Conservation (phyloP, 2,113 vertebrate genomes). For the Ursus arctos region DNA sequence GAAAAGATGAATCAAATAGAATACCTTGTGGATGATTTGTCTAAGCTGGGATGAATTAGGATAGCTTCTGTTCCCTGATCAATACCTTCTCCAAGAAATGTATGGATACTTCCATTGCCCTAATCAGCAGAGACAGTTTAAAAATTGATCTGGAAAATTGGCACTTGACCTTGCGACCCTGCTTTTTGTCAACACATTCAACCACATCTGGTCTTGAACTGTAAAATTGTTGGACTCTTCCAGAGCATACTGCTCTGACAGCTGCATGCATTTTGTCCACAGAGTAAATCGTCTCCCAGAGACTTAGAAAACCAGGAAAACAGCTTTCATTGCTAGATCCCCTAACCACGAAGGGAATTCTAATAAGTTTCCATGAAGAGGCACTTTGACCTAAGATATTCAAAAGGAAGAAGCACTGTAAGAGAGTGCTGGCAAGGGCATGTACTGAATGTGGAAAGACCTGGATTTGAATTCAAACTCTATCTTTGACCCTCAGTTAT, state of each 20-base stretch:
- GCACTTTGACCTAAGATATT: slow-evolving; percentile 43
- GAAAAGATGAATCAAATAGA: slow-evolving; percentile 64
- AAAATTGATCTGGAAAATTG: slow-evolving; percentile 86
- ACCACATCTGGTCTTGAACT: slow-evolving; percentile 86
- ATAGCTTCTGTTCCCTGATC: slow-evolving; percentile 81
- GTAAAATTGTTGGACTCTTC: slow-evolving; percentile 85
- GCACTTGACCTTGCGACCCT: slow-evolving; percentile 84
- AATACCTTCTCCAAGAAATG: slow-evolving; percentile 70
- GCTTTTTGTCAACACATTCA: slow-evolving; percentile 82
- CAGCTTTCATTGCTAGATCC: slow-evolving; percentile 64
- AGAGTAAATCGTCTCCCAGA: slow-evolving; percentile 76
- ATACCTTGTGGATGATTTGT: slow-evolving; percentile 62
- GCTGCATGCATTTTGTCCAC: slow-evolving; percentile 83
- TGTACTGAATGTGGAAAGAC: neutral
- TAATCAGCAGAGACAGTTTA: slow-evolving; percentile 77
- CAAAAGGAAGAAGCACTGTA: slow-evolving; percentile 8
- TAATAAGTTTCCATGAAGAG: slow-evolving; percentile 75
- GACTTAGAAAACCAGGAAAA: neutral
- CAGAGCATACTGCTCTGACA: slow-evolving; percentile 78
- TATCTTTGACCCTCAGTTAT: neutral
- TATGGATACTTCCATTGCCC: slow-evolving; percentile 53
- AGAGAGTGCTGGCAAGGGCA: neutral
- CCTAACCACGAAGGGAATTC: slow-evolving; percentile 74
- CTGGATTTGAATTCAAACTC: neutral
- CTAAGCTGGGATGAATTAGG: slow-evolving; percentile 72